A percentile compares a stretch with the other conserved stretches of the same genome.
Evolutionary conservation across 2,113 vertebrate species (phyloP).

Genomic region (Athene cunicularia): DNA sequence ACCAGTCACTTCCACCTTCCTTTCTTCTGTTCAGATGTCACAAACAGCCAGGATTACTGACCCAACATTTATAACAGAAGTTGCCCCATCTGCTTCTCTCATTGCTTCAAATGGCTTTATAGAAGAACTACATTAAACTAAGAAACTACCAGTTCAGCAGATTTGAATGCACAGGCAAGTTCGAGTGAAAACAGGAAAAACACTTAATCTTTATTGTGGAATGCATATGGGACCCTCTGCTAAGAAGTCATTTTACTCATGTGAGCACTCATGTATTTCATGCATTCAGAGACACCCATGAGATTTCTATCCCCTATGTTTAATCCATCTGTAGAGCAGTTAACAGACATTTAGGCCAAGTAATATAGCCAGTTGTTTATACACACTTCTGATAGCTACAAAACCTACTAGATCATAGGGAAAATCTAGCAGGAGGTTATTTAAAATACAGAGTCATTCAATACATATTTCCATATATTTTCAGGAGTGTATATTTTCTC

Average conservation of each 20-base stretch:
- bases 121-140: neutral
- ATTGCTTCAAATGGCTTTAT: neutral
- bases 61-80: neutral
- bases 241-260: neutral
- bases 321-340: neutral
- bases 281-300: neutral
- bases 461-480: neutral
- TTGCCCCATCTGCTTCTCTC: neutral
- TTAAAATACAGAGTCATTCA: neutral
- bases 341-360: neutral
- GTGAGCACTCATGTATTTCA: neutral
- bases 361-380: neutral
- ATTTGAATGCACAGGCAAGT: neutral
- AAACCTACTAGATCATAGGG: neutral
- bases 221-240: neutral
- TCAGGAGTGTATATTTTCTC: neutral
- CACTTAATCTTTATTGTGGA: neutral
- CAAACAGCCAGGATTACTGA: neutral
- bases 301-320: neutral
- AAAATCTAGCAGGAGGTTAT: neutral
- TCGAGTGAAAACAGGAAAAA: neutral
- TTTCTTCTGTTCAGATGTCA: neutral
- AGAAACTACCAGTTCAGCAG: neutral
- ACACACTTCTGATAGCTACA: neutral
- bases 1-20: neutral